Base-by-base conservation (phyloP, 2,888 invertebrate genomes). In the Sphaerophoria taeniata region DNA sequence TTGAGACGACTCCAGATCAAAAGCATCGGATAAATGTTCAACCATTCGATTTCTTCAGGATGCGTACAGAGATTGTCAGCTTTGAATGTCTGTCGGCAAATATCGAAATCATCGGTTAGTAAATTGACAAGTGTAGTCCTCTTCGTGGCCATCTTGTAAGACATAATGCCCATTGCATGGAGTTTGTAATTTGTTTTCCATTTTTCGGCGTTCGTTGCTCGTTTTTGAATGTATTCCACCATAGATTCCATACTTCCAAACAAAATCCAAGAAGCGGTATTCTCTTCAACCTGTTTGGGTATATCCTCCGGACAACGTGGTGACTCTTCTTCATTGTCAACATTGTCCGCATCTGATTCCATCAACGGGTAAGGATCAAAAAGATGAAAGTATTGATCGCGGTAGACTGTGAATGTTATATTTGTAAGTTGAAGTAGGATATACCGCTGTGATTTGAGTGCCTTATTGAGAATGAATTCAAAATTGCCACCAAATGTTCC, bases 341-440 rank as follows among this genome's bases (percentile, higher is more conserved):
- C 86, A 0, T 86, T 85, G 1, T 89, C 89, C 12, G 36, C n/a
- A 3, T 67, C 39, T 0, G 90, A 88, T 45, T 89, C 88, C 90
- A 91, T 90, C 6, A 93, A 91, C 1, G 92, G 90, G 87, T 95
- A 95, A 0, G 95, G 93, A 89, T 95, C 95, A 88, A 95, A 95
- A 1, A 95, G 89, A 88, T 95, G 94, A 87, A 92, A 94, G 71
- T 90, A 93, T 9, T 93, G 93, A 56, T 94, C 94, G 79, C 93
- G 93, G 85, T 94, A 94, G 31, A 95, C 89, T 0, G 94, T 94
- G 89, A 93, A 93, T 87, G 94, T 94, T 43, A 93, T 92, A 70
- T 93, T 92, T 0, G 94, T 92, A 82, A 94, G 94, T 87, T 93
- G 93, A 12, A 95, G 89, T 24, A 95, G 91, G 43, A 95, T 93